These are phyloP conservation scores for Brachypteracias leptosomus DNA, from an alignment of 2,113 vertebrate genomes.

Conservation along the genomic window DNA sequence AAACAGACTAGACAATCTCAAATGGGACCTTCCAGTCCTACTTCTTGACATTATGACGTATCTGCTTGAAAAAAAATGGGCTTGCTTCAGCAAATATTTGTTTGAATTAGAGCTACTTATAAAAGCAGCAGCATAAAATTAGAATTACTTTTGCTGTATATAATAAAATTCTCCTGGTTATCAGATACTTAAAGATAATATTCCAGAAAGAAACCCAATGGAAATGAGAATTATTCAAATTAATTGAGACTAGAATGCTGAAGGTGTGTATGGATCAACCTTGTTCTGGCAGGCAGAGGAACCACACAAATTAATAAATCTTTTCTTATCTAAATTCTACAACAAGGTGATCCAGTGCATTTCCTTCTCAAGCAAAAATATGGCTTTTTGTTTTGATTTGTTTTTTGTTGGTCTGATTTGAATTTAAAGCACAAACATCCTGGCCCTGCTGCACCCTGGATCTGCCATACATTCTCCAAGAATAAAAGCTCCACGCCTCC, in stretches of 20 bases:
- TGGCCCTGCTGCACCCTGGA: not conserved
- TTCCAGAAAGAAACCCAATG: not conserved
- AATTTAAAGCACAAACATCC: conserved; percentile 26
- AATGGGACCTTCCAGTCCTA: not conserved
- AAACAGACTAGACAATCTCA: not conserved
- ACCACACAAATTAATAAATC: not conserved
- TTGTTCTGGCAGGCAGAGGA: not conserved
- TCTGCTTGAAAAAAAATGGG: not conserved
- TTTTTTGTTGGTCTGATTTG: not conserved
- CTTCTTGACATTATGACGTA: not conserved
- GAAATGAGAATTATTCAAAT: not conserved
- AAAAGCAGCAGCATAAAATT: not conserved
- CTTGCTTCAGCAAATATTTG: not conserved
- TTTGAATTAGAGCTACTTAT: not conserved
- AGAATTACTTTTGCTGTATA: not conserved
- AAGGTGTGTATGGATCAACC: not conserved
- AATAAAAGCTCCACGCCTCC: conserved; percentile 38
- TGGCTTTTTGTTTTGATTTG: not conserved
- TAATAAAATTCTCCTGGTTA: not conserved
- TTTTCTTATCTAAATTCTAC: not conserved
- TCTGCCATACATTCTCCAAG: not conserved
- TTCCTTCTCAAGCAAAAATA: not conserved
- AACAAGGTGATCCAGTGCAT: not conserved
- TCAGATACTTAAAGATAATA: not conserved
- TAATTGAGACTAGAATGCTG: not conserved